Evolutionary conservation across 2,113 vertebrate genomes (phyloP).

Genomic region (Calyptomena viridis): DNA sequence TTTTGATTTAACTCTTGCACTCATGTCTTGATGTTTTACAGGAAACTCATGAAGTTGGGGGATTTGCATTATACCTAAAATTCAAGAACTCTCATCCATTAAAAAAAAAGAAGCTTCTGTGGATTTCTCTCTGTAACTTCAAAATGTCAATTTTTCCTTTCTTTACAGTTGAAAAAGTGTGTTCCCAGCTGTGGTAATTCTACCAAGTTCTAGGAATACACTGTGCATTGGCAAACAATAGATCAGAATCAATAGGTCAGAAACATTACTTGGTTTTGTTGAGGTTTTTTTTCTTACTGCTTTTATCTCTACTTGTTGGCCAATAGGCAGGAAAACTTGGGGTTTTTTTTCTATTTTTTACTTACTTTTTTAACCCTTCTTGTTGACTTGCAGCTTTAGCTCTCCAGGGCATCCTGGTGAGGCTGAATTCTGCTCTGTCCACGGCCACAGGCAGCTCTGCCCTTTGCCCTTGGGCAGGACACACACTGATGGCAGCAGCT

Average conservation of each 20-base stretch:
- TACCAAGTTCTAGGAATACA: not conserved
- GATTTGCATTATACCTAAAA: not conserved
- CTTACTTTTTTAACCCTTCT: not conserved
- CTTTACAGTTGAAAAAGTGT: not conserved
- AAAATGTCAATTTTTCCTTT: not conserved
- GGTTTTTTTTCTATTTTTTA: not conserved
- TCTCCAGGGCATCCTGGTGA: not conserved
- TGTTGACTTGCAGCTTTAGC: not conserved
- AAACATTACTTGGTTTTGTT: not conserved
- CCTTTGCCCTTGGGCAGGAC: not conserved
- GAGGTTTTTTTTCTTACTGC: not conserved
- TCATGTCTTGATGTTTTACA: not conserved
- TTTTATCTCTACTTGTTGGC: not conserved
- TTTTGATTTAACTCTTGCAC: not conserved
- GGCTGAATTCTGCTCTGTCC: not conserved
- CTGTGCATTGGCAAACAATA: not conserved
- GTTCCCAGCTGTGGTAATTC: not conserved
- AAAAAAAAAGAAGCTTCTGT: fast-evolving
- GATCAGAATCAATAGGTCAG: not conserved
- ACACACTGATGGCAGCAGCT: not conserved
- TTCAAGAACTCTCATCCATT: not conserved
- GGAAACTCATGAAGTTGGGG: not conserved
- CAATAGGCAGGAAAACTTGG: not conserved
- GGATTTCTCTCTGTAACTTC: not conserved
- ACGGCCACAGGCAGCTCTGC: fast-evolving